phyloP scores from a whole-genome alignment of 1,140 invertebrate species.

The Dinothrombium tinctorium region DNA sequence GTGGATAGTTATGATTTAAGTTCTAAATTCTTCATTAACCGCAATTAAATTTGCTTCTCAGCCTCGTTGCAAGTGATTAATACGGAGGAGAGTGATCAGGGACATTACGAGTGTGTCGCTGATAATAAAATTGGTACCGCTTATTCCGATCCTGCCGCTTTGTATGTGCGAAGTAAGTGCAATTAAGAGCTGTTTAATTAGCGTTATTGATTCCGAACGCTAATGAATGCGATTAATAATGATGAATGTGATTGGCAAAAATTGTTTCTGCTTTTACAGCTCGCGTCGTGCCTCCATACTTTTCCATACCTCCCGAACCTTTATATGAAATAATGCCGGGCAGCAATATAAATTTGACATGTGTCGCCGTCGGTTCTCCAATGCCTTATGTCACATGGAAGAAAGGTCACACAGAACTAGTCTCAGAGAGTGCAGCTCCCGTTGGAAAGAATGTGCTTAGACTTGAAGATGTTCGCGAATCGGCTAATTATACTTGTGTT shows the following conservation, averaged over 20 bases:
- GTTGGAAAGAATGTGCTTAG: conserved; percentile 49
- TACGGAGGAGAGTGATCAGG: conserved; percentile 67
- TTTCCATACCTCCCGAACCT: conserved; percentile 62
- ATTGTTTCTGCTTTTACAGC: too few species aligned
- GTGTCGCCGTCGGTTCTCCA: conserved; percentile 84
- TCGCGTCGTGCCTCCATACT: conserved; percentile 53
- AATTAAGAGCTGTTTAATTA: too few species aligned
- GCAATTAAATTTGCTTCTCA: too few species aligned
- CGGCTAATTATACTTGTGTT: conserved; percentile 80
- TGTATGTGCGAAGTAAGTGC: conserved; percentile 75
- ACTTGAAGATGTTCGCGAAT: conserved; percentile 61
- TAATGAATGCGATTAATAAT: background rate
- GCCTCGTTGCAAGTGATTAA: conserved; percentile 73
- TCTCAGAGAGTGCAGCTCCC: conserved; percentile 18
- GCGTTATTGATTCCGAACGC: background rate
- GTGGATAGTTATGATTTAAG: conserved; percentile 2
- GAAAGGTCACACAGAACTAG: conserved; percentile 50
- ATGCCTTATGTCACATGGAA: conserved; percentile 94
- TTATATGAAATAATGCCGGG: conserved; percentile 69
- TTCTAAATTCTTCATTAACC: conserved; percentile 3
- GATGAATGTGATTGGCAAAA: background rate
- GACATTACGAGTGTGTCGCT: conserved; percentile 78
- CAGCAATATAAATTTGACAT: conserved; percentile 68
- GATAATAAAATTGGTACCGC: conserved; percentile 72
- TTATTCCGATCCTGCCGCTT: conserved; percentile 55